Conservation (phyloP, 2,797 vertebrate species). For the Pangasius djambal region DNA sequence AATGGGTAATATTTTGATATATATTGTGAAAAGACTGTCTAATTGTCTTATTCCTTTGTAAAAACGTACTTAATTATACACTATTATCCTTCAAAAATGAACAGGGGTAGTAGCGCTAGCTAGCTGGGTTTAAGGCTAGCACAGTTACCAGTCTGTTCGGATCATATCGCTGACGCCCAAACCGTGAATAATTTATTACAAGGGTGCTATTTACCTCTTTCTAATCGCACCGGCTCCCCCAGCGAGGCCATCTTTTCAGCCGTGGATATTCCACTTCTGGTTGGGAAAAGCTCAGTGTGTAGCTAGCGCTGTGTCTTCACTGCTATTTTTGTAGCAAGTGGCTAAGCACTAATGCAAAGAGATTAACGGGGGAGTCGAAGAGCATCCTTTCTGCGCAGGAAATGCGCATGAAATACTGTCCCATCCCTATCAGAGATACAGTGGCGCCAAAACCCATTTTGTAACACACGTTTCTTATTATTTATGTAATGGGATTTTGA, state of each 20-base stretch:
- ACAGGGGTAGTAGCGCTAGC: neutral
- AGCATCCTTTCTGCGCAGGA: slow-evolving; percentile 35
- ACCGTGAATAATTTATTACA: neutral
- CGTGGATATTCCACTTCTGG: slow-evolving; percentile 41
- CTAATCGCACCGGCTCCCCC: slow-evolving; percentile 90
- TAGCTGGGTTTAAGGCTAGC: slow-evolving; percentile 1
- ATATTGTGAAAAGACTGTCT: neutral
- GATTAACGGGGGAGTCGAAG: slow-evolving; percentile 37
- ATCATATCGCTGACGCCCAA: neutral
- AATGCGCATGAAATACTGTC: slow-evolving; percentile 31
- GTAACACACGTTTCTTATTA: neutral
- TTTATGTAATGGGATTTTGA: neutral
- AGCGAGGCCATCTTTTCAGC: slow-evolving; percentile 85
- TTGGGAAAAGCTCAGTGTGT: slow-evolving; percentile 28
- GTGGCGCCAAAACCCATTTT: neutral
- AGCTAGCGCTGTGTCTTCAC: neutral
- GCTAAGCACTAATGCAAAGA: slow-evolving; percentile 40
- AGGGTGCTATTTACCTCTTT: slow-evolving; percentile 82
- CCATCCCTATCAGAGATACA: neutral
- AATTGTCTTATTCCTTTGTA: neutral
- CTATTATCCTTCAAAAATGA: neutral
- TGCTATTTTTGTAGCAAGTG: slow-evolving; percentile 41
- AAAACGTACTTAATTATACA: neutral
- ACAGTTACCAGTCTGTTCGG: neutral
- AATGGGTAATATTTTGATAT: neutral